Evolutionary conservation across 2,113 vertebrate genomes (phyloP).

Genomic region (Malaclemys terrapin): DNA sequence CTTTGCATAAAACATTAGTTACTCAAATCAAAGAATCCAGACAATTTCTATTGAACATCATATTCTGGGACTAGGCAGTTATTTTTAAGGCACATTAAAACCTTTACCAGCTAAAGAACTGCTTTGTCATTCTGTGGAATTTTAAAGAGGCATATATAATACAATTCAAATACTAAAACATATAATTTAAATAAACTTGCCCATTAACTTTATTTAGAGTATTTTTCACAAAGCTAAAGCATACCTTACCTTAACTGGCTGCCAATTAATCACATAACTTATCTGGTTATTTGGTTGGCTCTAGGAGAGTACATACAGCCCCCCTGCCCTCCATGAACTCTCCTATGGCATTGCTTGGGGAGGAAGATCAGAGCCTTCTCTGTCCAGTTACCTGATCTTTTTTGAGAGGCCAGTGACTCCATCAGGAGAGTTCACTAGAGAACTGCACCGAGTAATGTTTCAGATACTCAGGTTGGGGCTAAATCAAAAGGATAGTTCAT

Average conservation of each 20-base stretch:
- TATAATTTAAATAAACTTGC: not conserved
- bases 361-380: not conserved
- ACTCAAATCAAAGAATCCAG: not conserved
- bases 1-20: not conserved
- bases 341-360: fast-evolving
- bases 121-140: not conserved
- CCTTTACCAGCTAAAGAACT: not conserved
- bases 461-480: not conserved
- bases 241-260: not conserved
- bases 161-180: not conserved
- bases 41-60: not conserved
- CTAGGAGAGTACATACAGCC: not conserved
- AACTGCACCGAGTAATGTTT: not conserved
- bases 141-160: not conserved
- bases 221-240: not conserved
- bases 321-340: fast-evolving
- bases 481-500: not conserved
- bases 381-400: not conserved
- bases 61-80: not conserved
- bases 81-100: not conserved
- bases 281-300: fast-evolving
- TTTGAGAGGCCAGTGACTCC: not conserved
- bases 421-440: not conserved
- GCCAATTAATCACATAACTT: fast-evolving
- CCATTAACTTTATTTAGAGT: not conserved